Evolutionary conservation across 2,797 vertebrate species (phyloP).

Genomic region (Staurois parvus): DNA sequence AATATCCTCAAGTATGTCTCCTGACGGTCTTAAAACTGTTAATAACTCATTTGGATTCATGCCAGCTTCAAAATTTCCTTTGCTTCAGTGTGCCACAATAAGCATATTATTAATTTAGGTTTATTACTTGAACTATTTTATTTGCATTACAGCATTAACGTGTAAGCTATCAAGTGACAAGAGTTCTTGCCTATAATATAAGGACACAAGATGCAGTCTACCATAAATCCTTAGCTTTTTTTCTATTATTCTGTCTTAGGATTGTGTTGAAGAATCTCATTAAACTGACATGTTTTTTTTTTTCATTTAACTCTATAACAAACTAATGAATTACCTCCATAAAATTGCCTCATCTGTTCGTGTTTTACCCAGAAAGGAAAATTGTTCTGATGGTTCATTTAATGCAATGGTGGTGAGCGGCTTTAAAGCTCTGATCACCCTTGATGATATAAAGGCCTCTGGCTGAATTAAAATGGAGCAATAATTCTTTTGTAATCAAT

Average conservation of each 20-base stretch:
- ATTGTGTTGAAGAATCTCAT: slow-evolving; percentile 14
- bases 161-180: slow-evolving; percentile 22
- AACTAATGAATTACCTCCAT: slow-evolving; percentile 23
- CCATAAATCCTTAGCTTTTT: not conserved
- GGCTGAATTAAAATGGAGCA: not conserved
- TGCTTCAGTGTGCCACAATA: slow-evolving; percentile 67
- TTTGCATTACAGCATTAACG: slow-evolving; percentile 57
- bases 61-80: slow-evolving; percentile 70
- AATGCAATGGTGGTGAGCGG: not conserved
- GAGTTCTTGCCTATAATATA: not conserved
- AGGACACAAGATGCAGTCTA: slow-evolving; percentile 6
- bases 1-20: slow-evolving; percentile 71
- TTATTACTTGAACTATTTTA: slow-evolving; percentile 67
- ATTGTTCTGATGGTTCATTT: slow-evolving; percentile 1
- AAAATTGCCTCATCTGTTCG: slow-evolving; percentile 19
- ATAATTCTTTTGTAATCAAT: slow-evolving; percentile 5
- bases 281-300: not conserved
- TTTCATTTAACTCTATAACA: slow-evolving; percentile 2
- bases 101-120: slow-evolving; percentile 73
- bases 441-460: not conserved
- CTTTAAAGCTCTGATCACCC: slow-evolving; percentile 6
- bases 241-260: not conserved
- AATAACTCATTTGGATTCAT: slow-evolving; percentile 73
- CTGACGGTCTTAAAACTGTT: slow-evolving; percentile 72
- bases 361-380: not conserved